Base-by-base conservation (phyloP, 2,888 invertebrate species). In the Lampropteryx suffumata region DNA sequence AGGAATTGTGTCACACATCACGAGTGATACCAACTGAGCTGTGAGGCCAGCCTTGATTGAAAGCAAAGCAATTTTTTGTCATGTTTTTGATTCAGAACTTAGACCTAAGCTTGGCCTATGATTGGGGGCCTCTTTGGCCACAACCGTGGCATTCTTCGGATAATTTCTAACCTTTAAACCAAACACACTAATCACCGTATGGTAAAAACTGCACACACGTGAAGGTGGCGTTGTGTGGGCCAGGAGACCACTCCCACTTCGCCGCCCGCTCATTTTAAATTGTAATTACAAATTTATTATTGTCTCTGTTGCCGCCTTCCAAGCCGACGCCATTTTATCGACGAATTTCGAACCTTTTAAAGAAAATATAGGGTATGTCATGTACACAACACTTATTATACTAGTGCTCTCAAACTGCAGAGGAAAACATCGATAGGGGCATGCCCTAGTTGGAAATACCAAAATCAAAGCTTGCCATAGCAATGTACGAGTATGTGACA, bases 181-280 rank as follows among this genome's bases (percentile, higher is more conserved):
- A 40, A 36, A 30, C 70, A 73, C 73, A 71, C 69, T 70, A 59
- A 62, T 61, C 61, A 64, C 53, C 61, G 67, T 82, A 77, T 81
- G 82, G 71, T 81, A 85, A 84, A 80, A 84, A 85, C 74, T 84
- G 80, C 84, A 85, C 81, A 81, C 82, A 83, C 72, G 75, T 73
- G 80, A 65, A 76, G 81, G 81, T 81, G 80, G 80, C 71, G 71
- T 69, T 75, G 65, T 69, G 76, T 70, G 74, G 53, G 69, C 79
- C 80, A 80, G 81, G 79, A 78, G 78, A 86, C 88, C 87, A 78
- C 88, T 74, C 89, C 88, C 85, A 65, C 84, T 76, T 73, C 79
- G 81, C 79, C 88, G 88, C 89, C 89, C 83, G 89, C 88, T 90
- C 88, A 90, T 90, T 90, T 90, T 87, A 90, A 90, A 89, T 88